Evolutionary conservation across 2,888 invertebrate genomes (phyloP).

Genomic region (Sinelater perroti): DNA sequence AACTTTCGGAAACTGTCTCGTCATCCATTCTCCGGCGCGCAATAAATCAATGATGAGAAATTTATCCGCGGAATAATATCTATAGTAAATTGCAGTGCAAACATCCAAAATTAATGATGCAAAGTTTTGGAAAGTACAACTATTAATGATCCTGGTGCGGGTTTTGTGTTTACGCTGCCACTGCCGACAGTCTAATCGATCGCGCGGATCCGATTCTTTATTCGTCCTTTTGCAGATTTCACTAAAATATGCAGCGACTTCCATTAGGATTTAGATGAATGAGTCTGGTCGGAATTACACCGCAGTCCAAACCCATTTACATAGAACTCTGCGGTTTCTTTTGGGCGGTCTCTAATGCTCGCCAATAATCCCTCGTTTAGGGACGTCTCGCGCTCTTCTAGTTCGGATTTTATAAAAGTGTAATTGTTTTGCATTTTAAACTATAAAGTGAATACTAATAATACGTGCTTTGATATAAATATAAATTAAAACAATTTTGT

Average conservation of each 20-base stretch:
- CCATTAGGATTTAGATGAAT: constrained; percentile 46
- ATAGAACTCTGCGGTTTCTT: constrained; percentile 35
- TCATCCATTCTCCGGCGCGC: constrained; percentile 19
- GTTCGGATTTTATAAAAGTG: too few relatives aligned
- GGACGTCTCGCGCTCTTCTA: too few relatives aligned
- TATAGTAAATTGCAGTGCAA: constrained; percentile 43
- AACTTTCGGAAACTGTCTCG: constrained; percentile 16
- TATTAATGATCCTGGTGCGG: constrained; percentile 43
- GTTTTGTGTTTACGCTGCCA: constrained; percentile 44
- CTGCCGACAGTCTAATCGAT: constrained; percentile 44
- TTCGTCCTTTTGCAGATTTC: constrained; percentile 43
- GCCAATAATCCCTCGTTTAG: constrained; percentile 5
- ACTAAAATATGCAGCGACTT: constrained; percentile 45
- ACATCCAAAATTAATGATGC: constrained; percentile 49
- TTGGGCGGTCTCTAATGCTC: constrained; percentile 10
- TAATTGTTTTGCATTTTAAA: too few relatives aligned
- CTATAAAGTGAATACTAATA: too few relatives aligned
- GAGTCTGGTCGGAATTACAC: constrained; percentile 44
- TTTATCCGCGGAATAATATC: constrained; percentile 23
- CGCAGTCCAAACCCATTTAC: constrained; percentile 40
- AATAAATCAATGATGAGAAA: constrained; percentile 29
- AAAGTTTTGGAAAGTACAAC: constrained; percentile 47
- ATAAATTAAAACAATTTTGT: too few relatives aligned
- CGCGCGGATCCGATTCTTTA: constrained; percentile 45
- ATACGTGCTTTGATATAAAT: too few relatives aligned